These are phyloP conservation scores for Priocnemis perturbator DNA, from an alignment of 2,888 invertebrate genomes.

Conservation along the genomic window DNA sequence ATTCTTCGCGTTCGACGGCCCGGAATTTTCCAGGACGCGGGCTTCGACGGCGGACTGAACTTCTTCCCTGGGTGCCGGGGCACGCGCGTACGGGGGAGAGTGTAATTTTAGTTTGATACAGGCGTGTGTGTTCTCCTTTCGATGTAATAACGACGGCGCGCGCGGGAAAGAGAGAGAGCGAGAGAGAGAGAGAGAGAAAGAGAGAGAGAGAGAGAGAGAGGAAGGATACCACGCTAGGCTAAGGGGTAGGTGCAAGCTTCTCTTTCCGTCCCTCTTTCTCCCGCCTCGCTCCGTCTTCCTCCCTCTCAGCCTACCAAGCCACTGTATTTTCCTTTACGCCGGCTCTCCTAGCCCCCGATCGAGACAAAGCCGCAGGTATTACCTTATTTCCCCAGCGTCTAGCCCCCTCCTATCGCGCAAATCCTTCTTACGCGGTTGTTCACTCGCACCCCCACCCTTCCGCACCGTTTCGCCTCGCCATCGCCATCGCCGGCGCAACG, in stretches of 20 bases:
- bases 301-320: slow-evolving; percentile 22
- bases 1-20: slow-evolving; percentile 58
- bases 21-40: slow-evolving; percentile 55
- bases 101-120: slow-evolving; percentile 58
- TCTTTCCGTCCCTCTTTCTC: background rate
- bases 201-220: slow-evolving; percentile 24
- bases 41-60: slow-evolving; percentile 36
- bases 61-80: slow-evolving; percentile 22
- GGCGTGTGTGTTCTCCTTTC: slow-evolving; percentile 33
- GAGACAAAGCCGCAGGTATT: slow-evolving; percentile 69
- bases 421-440: slow-evolving; percentile 61
- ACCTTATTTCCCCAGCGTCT: slow-evolving; percentile 70
- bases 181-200: slow-evolving; percentile 1
- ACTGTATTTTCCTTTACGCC: slow-evolving; percentile 46
- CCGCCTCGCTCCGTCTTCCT: background rate
- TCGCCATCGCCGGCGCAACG: slow-evolving; percentile 1
- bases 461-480: slow-evolving; percentile 33
- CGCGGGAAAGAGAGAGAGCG: background rate
- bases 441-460: slow-evolving; percentile 33
- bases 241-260: slow-evolving; percentile 7
- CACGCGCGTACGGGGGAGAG: slow-evolving; percentile 31
- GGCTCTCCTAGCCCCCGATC: slow-evolving; percentile 59
- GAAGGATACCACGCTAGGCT: slow-evolving; percentile 29
- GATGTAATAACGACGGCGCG: slow-evolving; percentile 37
- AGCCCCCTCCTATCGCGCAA: slow-evolving; percentile 58